Evolutionary conservation across 2,888 invertebrate species (phyloP).

Genomic region (Zaprionus obscuricornis): DNA sequence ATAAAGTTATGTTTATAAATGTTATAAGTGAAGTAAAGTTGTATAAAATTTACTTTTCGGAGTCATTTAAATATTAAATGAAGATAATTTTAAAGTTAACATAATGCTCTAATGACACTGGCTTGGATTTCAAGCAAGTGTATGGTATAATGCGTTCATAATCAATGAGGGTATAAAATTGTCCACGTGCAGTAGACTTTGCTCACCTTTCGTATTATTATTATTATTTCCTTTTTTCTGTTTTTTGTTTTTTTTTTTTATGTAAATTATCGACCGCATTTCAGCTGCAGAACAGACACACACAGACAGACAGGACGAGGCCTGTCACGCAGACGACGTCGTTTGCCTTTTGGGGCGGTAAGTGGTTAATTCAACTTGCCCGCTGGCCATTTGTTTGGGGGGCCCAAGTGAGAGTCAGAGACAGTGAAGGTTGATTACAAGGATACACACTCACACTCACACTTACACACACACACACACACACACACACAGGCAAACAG

Average conservation of each 20-base stretch:
- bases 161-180: constrained; percentile 21
- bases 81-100: too few species aligned
- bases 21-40: too few species aligned
- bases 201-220: constrained; percentile 44
- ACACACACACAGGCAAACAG: not conserved
- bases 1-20: too few species aligned
- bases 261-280: constrained; percentile 75
- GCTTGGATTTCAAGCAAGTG: constrained; percentile 15
- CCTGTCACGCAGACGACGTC: constrained; percentile 56
- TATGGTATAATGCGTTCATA: constrained; percentile 29
- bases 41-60: too few species aligned
- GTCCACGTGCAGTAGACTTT: constrained; percentile 4
- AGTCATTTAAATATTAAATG: too few species aligned
- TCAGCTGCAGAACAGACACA: constrained; percentile 25
- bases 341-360: constrained; percentile 55
- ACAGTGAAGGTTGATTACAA: not conserved
- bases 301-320: constrained; percentile 12
- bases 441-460: constrained; percentile 6
- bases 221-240: constrained; percentile 15
- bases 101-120: not conserved
- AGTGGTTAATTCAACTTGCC: constrained; percentile 74
- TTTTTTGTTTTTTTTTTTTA: constrained; percentile 44
- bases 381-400: constrained; percentile 68
- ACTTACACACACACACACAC: constrained; percentile 9
- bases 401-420: not conserved